Base-by-base conservation (phyloP, 2,888 invertebrate species). In the Parnassius orleans region DNA sequence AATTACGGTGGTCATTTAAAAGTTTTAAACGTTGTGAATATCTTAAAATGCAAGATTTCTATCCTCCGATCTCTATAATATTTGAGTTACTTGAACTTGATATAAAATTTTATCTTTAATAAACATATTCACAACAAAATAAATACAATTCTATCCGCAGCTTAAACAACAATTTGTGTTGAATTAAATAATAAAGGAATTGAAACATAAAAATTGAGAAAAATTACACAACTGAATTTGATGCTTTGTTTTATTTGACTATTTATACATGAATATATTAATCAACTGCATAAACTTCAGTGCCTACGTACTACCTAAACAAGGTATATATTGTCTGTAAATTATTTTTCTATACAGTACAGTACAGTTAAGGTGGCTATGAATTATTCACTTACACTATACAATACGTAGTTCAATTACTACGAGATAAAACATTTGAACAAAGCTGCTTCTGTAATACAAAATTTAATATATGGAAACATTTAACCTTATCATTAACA, bases 221-320 rank as follows among this genome's bases (percentile, higher is more conserved):
- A 67, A 66, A 70, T 73, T 71, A 68, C 56, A 71, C 70, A 74
- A 51, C 63, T 65, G 68, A 15, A 14, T 74, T 83, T 83, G 80
- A 78, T 84, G 87, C 83, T 85, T 80, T 82, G 82, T 75, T 88
- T 87, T 86, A 88, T 86, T 62, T 88, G 74, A 86, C 82, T 83
- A 83, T 85, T 87, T 81, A 86, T 79, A 89, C 86, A 89, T 82
- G 84, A 86, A 87, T 88, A 89, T 82, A 86, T 82, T 84, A 81
- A 81, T 87, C 82, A 90, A 90, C 90, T 81, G 86, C 89, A 89
- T 90, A 90, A 90, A 91, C 84, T 89, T 85, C 84, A 84, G 87
- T 88, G 88, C 83, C 90, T 90, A 91, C 88, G 72, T 80, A 89
- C 90, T 90, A 90, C 88, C 87, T 90, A 89, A 90, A 89, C 90